phyloP scores from a whole-genome alignment of 2,888 invertebrate genomes.

The Scaeva pyrastri region DNA sequence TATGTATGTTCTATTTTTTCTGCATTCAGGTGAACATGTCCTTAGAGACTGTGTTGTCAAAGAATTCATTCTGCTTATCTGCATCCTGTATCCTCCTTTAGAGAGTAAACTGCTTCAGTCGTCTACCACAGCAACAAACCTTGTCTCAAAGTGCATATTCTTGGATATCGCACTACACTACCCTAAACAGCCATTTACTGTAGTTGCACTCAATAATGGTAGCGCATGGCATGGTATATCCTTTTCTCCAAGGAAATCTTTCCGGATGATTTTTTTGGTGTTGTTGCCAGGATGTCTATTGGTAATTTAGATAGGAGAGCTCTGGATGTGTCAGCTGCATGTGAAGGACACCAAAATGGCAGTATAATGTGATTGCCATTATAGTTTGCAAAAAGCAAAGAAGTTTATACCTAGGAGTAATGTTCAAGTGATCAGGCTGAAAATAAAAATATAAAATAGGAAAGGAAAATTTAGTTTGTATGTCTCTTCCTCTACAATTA shows the following conservation, averaged over 20 bases:
- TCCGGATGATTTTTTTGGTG: constrained; percentile 54
- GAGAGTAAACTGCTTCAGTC: constrained; percentile 37
- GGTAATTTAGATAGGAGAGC: constrained; percentile 68
- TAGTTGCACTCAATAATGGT: constrained; percentile 54
- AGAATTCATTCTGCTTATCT: constrained; percentile 61
- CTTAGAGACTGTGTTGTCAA: constrained; percentile 47
- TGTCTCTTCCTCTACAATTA: neutral
- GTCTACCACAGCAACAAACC: constrained; percentile 49
- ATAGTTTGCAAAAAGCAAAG: neutral
- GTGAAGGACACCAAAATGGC: constrained; percentile 48
- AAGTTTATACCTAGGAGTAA: neutral
- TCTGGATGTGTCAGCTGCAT: constrained; percentile 22
- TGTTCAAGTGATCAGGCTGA: neutral
- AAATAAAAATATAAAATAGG: neutral
- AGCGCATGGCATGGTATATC: constrained; percentile 20
- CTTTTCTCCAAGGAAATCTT: constrained; percentile 43
- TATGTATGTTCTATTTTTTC: constrained; percentile 37
- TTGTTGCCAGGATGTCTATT: constrained; percentile 63
- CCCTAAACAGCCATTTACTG: constrained; percentile 20
- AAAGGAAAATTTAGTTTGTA: neutral
- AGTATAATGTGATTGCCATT: constrained; percentile 30
- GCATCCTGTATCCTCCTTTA: constrained; percentile 56
- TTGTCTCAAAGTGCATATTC: constrained; percentile 63
- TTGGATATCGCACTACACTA: constrained; percentile 42
- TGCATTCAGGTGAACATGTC: constrained; percentile 53